Conservation (phyloP, 2,888 invertebrate genomes). For the Drosophila birchii region DNA sequence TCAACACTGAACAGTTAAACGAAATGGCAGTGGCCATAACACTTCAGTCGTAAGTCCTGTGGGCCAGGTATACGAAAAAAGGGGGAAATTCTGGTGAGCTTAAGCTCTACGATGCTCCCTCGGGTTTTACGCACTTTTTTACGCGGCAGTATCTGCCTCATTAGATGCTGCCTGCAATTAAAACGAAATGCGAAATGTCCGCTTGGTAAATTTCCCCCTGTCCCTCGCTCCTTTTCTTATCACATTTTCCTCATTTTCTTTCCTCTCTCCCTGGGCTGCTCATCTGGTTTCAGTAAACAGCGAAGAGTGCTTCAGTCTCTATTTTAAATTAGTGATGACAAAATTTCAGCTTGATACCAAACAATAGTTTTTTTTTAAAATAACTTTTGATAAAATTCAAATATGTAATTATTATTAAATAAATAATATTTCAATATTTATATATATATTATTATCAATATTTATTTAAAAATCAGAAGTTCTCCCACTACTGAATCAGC, state of each 20-base stretch:
- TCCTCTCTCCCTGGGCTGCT: constrained; percentile 1
- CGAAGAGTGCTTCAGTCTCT: constrained; percentile 10
- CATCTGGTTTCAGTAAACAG: constrained; percentile 18
- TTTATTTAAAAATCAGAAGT: background rate
- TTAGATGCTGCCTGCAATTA: constrained; percentile 51
- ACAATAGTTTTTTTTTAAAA: too few species aligned
- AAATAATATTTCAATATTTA: background rate
- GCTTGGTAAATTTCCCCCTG: background rate
- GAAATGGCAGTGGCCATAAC: constrained; percentile 19
- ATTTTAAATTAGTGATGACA: background rate
- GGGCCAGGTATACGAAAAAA: constrained; percentile 20
- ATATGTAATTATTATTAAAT: background rate
- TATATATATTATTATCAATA: background rate
- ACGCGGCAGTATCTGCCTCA: constrained; percentile 50
- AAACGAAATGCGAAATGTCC: constrained; percentile 41
- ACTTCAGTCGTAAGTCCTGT: constrained; percentile 15
- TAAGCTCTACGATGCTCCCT: constrained; percentile 13
- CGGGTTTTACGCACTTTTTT: constrained; percentile 68
- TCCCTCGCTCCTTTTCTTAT: background rate
- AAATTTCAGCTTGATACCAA: too few species aligned
- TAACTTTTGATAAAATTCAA: too few species aligned
- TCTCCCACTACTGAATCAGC: background rate
- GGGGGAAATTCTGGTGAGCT: background rate
- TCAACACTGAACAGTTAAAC: constrained; percentile 19
- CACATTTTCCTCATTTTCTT: constrained; percentile 3